Percentiles rank a stretch among this genome's conserved stretches.
phyloP scores from a whole-genome alignment of 2,888 invertebrate genomes.

The Dynastes hyllus region DNA sequence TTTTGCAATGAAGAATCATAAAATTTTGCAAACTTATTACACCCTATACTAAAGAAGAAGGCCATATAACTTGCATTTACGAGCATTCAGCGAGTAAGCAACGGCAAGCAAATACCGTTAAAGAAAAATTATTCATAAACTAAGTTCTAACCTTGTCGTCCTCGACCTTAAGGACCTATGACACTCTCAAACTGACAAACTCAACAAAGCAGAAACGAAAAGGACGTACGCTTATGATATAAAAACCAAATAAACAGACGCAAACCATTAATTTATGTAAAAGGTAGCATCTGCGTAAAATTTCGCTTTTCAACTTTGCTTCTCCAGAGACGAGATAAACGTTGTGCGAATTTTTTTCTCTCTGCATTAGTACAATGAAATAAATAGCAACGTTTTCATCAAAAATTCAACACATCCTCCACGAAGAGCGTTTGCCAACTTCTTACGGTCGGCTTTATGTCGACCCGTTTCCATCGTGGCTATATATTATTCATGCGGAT shows the following conservation, averaged over 20 bases:
- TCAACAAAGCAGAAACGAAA: not conserved
- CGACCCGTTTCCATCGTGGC: not conserved
- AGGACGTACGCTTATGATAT: not conserved
- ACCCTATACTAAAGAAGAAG: no score
- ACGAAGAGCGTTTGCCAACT: not conserved
- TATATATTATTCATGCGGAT: conserved; percentile 30
- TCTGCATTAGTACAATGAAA: conserved; percentile 17
- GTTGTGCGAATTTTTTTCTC: not conserved
- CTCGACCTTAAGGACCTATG: no score
- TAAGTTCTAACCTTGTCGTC: no score
- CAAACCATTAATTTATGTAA: not conserved
- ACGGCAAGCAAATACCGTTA: no score
- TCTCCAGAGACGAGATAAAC: not conserved
- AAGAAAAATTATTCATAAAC: no score
- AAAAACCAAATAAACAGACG: not conserved
- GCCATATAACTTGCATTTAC: no score
- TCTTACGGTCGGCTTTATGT: conserved; percentile 3
- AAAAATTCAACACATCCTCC: conserved; percentile 24
- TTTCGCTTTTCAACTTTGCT: conserved; percentile 2
- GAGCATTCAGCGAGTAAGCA: no score
- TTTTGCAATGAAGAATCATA: no score
- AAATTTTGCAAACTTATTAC: no score
- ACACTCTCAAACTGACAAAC: not conserved
- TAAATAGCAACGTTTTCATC: conserved; percentile 26
- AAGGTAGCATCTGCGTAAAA: not conserved